These are phyloP conservation scores for Myripristis murdjan DNA, from an alignment of 2,797 vertebrate genomes.

Conservation along the genomic window DNA sequence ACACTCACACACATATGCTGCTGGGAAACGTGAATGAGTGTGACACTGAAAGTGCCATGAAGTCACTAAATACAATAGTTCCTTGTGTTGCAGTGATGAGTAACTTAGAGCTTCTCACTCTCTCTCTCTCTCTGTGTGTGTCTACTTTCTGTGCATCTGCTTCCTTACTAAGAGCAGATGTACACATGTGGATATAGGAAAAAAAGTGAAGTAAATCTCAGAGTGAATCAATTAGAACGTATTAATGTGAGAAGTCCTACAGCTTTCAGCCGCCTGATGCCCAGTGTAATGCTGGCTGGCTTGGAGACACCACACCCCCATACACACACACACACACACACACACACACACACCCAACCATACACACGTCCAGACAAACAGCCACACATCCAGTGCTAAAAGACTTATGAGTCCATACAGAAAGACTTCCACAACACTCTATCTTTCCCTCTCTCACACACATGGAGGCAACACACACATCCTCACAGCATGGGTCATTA, in stretches of 20 bases:
- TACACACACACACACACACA: conserved; percentile 21
- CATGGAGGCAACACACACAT: background rate
- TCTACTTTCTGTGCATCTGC: background rate
- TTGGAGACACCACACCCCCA: conserved; percentile 62
- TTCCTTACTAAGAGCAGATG: conserved; percentile 34
- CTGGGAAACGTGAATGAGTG: conserved; percentile 77
- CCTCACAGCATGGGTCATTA: no score
- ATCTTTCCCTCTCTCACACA: background rate
- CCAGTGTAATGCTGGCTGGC: conserved; percentile 39
- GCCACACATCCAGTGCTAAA: background rate
- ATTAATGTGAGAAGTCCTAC: conserved; percentile 62
- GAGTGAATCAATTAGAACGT: conserved; percentile 62
- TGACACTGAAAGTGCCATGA: conserved; percentile 66
- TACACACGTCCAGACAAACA: conserved; percentile 6
- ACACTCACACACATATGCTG: conserved; percentile 47
- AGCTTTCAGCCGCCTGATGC: conserved; percentile 24
- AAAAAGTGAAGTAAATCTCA: conserved; percentile 61
- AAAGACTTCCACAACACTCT: background rate
- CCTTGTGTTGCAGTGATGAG: conserved; percentile 68
- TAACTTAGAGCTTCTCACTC: conserved; percentile 39
- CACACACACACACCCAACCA: background rate
- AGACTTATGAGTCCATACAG: background rate
- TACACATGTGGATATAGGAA: conserved; percentile 40
- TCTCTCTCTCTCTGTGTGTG: background rate
- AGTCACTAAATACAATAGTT: conserved; percentile 67